Conservation (phyloP, 2,113 vertebrate species). For the Pelmatolapia mariae region DNA sequence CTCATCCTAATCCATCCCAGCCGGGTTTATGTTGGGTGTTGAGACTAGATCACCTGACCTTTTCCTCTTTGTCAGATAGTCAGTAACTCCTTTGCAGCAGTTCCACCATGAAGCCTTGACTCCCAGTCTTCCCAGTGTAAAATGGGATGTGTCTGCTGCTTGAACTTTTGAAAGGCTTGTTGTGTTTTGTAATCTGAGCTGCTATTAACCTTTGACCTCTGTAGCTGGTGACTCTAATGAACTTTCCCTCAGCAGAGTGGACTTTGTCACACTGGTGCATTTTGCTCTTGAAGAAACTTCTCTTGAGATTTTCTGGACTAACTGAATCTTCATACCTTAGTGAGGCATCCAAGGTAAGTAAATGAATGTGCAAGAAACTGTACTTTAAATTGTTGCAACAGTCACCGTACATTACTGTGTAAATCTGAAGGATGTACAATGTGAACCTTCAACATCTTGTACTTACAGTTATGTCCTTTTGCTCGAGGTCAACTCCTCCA, state of each 20-base stretch:
- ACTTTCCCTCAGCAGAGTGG: neutral
- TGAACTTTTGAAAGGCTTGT: neutral
- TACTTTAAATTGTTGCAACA: neutral
- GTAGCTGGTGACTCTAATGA: neutral
- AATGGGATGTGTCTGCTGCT: neutral
- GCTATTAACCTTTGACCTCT: neutral
- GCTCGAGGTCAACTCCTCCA: conserved; percentile 85
- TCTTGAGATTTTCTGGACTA: neutral
- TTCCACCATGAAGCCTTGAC: too few relatives aligned
- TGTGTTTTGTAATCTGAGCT: neutral
- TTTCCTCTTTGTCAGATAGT: too few relatives aligned
- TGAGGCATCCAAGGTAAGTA: neutral
- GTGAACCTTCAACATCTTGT: neutral
- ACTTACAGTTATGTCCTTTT: conserved; percentile 83
- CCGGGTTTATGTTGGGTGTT: too few relatives aligned
- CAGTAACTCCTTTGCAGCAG: too few relatives aligned
- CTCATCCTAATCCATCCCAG: too few relatives aligned
- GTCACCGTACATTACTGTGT: neutral
- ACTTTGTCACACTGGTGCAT: neutral
- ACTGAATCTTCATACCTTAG: neutral
- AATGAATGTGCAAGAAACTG: neutral
- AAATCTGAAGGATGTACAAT: neutral
- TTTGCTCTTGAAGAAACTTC: neutral
- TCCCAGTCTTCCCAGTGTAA: too few relatives aligned
- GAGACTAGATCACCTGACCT: too few relatives aligned